Evolutionary conservation across 2,797 vertebrate genomes (phyloP), one percentile per base, ranked within the genome.

Genomic region (Anabacerthia variegaticeps): DNA sequence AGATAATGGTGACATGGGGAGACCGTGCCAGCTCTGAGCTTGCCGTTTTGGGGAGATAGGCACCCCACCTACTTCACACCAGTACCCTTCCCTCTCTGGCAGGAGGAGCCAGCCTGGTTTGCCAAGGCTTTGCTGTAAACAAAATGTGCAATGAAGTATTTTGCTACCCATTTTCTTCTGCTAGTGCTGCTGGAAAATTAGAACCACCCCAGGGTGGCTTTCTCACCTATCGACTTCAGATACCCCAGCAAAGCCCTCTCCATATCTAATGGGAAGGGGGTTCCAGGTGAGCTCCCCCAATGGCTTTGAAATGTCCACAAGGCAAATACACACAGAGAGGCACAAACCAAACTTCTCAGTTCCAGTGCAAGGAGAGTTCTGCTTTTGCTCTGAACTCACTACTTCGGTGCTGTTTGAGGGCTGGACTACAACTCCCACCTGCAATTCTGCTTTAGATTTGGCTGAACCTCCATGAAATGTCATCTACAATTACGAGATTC

Each of bases 371-470:
- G 36, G 9, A 55, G 16, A 63, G n/a, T 81, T 88, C 87, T 81
- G 69, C 62, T 93, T 95, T 88, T 84, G 28, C 48, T 73, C 58
- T 78, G 46, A 65, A 22, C 27, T 91, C 22, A 16, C 23, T 79
- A 21, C 36, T 89, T 61, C 23, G 54, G 30, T 67, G 34, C 52
- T 32, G 6, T 65, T 55, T 69, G 58, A 83, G 51, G 20, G 14
- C 58, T 55, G 84, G 36, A 14, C 83, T 65, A 46, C 6, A 73
- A 27, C 39, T 63, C 58, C 5, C 8, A 58, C 39, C 48, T 37
- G 8, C 32, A 76, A 32, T 81, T 92, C 59, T 94, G 84, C 66
- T 90, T 93, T 51, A 85, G 71, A 58, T 79, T 96, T 88, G 63
- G 59, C 55, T 68, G 52, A 78, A 92, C 24, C 24, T 56, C 63